Evolutionary conservation across 2,113 vertebrate genomes (phyloP).

Genomic region (Malurus alboscapulatus): DNA sequence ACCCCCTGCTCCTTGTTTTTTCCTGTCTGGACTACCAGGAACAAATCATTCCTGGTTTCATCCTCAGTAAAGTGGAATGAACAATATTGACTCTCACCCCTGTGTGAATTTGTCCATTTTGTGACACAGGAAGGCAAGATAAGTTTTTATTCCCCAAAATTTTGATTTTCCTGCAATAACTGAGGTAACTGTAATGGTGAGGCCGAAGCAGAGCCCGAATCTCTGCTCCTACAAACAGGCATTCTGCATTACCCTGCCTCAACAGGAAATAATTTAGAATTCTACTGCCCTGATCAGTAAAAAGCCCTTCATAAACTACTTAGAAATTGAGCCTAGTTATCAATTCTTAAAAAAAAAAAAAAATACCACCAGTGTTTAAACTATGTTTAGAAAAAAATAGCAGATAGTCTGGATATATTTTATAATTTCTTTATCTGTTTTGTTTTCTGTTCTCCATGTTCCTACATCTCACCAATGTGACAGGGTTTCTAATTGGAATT

Average conservation of each 20-base stretch:
- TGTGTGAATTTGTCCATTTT: background rate
- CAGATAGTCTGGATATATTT: background rate
- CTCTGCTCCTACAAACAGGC: background rate
- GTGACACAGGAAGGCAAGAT: background rate
- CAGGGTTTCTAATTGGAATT: background rate
- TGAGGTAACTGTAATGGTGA: background rate
- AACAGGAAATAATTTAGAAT: background rate
- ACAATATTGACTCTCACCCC: background rate
- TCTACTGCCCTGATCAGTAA: background rate
- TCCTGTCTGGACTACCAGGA: background rate
- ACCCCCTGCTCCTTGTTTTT: background rate
- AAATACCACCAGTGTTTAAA: background rate
- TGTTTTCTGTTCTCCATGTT: background rate
- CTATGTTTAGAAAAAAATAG: background rate
- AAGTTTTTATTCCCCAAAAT: background rate
- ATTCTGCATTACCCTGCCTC: background rate
- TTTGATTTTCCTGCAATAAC: background rate
- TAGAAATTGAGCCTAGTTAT: background rate
- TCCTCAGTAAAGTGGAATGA: background rate
- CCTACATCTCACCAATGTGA: background rate
- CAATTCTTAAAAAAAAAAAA: background rate
- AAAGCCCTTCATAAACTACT: background rate
- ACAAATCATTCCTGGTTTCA: background rate
- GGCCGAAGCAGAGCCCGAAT: background rate
- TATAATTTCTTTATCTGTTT: background rate